A percentile compares a stretch with the other conserved stretches of the same genome.
Evolutionary conservation across 2,797 vertebrate species (phyloP).

Genomic region (Mus caroli): DNA sequence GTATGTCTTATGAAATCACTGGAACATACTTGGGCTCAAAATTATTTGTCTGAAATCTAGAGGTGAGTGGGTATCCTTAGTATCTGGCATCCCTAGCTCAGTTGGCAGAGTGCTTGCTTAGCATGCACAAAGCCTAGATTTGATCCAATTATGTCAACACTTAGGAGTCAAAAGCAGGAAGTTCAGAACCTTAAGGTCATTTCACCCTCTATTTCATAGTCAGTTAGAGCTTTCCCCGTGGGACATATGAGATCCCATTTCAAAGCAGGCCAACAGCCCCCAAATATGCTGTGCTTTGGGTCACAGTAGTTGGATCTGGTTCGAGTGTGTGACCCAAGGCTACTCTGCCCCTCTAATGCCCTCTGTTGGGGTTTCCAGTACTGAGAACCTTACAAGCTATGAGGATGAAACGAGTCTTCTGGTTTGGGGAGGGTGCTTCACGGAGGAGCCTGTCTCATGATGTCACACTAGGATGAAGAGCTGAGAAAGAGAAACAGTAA

Average conservation of each 20-base stretch:
- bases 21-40: not conserved
- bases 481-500: not conserved
- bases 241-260: not conserved
- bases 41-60: constrained; percentile 34
- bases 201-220: not conserved
- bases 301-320: not conserved
- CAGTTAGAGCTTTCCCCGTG: not conserved
- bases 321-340: not conserved
- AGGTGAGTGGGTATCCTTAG: not conserved
- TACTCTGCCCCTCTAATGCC: not conserved
- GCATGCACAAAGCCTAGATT: not conserved
- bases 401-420: not conserved
- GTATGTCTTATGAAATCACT: not conserved
- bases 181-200: not conserved
- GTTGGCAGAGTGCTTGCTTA: not conserved
- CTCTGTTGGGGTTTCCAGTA: constrained; percentile 22
- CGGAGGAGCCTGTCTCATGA: not conserved
- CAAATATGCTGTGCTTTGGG: not conserved
- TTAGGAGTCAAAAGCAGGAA: not conserved
- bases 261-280: not conserved
- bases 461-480: not conserved
- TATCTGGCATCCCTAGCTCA: not conserved
- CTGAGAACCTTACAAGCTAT: not conserved
- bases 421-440: not conserved
- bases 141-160: not conserved